These are phyloP conservation scores for Typhlomys cinereus DNA, from an alignment of 2,113 vertebrate genomes.

Conservation along the genomic window DNA sequence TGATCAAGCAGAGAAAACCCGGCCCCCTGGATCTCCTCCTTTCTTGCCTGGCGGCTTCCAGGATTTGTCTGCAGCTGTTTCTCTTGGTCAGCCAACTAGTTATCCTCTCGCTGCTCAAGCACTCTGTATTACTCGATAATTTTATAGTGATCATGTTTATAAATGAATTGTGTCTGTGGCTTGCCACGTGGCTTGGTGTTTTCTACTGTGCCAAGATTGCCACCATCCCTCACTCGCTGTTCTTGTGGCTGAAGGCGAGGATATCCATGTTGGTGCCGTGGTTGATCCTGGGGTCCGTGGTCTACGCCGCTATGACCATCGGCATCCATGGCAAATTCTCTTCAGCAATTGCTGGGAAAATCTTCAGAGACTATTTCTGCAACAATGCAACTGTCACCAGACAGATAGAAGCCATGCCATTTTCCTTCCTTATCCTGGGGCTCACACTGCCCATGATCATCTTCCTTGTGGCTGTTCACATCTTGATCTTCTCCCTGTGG, in stretches of 20 bases:
- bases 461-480: conserved; percentile 1
- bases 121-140: rapidly evolving
- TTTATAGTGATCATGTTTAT: rapidly evolving
- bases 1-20: conserved; percentile 35
- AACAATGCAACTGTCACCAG: not conserved
- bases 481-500: conserved; percentile 50
- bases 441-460: not conserved
- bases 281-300: conserved; percentile 46
- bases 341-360: rapidly evolving
- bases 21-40: conserved; percentile 41
- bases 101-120: rapidly evolving
- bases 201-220: conserved; percentile 75
- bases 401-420: rapidly evolving
- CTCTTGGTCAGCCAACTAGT: rapidly evolving
- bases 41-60: conserved; percentile 41
- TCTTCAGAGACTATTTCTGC: rapidly evolving
- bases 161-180: conserved; percentile 52
- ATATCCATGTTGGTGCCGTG: conserved; percentile 61
- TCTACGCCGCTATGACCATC: rapidly evolving
- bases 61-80: not conserved
- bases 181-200: conserved; percentile 60
- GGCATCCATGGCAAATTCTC: rapidly evolving
- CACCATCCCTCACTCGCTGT: conserved; percentile 26
- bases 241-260: conserved; percentile 61
- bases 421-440: rapidly evolving